A percentile compares a stretch with the other conserved stretches of the same genome.
Conservation (phyloP, 2,113 vertebrate genomes). For the Gopherus flavomarginatus region DNA sequence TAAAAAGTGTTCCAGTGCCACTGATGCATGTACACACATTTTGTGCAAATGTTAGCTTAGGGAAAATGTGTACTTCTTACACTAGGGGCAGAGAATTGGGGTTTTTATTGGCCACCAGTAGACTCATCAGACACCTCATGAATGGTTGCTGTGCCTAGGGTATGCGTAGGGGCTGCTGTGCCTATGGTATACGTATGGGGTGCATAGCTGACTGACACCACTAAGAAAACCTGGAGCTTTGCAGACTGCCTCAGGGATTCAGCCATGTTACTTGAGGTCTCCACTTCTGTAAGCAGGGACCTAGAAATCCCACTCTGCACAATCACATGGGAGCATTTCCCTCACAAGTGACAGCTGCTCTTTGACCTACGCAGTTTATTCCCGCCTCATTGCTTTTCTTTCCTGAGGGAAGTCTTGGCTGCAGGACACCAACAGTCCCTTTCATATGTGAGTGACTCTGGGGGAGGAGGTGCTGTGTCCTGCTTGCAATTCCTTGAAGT, state of each 20-base stretch:
- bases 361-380: neutral
- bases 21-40: neutral
- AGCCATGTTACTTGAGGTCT: neutral
- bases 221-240: neutral
- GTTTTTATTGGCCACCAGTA: fast-evolving
- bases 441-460: neutral
- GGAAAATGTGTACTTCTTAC: neutral
- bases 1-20: no score
- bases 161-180: neutral
- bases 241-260: neutral
- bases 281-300: neutral
- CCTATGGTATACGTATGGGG: neutral
- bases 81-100: neutral
- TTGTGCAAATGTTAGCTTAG: neutral
- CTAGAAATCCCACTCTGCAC: neutral
- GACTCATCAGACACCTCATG: neutral
- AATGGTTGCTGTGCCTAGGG: neutral
- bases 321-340: neutral
- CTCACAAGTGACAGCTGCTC: neutral
- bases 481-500: neutral
- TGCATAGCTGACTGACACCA: neutral
- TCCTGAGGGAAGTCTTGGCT: neutral
- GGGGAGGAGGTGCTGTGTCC: neutral
- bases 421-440: neutral
- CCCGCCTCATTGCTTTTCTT: neutral